phyloP scores from a whole-genome alignment of 2,797 vertebrate genomes.

The Gadopsis marmoratus region DNA sequence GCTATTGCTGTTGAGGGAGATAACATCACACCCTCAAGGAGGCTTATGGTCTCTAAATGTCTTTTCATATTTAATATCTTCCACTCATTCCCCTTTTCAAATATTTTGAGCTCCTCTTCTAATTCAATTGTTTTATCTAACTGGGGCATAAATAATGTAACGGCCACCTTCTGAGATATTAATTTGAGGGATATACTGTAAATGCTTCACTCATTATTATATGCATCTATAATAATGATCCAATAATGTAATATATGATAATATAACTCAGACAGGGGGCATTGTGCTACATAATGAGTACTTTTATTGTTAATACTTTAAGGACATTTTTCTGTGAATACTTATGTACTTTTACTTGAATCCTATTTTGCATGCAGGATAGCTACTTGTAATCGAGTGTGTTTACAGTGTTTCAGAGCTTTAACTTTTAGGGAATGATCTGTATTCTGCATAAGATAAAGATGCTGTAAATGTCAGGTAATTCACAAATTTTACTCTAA shows the following conservation, averaged over 20 bases:
- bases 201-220: neutral
- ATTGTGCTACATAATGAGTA: neutral
- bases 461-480: neutral
- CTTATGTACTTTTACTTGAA: neutral
- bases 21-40: constrained; percentile 17
- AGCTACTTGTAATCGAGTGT: neutral
- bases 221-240: neutral
- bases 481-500: no score
- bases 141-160: neutral
- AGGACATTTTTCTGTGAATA: neutral
- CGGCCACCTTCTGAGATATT: neutral
- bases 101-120: constrained; percentile 10
- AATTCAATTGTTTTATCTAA: neutral
- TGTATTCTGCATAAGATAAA: neutral
- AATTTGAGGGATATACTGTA: neutral
- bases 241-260: neutral
- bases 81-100: neutral
- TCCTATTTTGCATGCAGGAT: no score
- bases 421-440: neutral
- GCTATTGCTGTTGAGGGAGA: constrained; percentile 23
- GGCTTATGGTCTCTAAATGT: neutral
- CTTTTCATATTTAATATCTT: no score
- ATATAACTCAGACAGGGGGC: neutral
- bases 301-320: neutral
- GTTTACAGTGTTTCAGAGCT: neutral